Evolutionary conservation across 2,113 vertebrate species (phyloP).

Genomic region (Mandrillus leucophaeus): DNA sequence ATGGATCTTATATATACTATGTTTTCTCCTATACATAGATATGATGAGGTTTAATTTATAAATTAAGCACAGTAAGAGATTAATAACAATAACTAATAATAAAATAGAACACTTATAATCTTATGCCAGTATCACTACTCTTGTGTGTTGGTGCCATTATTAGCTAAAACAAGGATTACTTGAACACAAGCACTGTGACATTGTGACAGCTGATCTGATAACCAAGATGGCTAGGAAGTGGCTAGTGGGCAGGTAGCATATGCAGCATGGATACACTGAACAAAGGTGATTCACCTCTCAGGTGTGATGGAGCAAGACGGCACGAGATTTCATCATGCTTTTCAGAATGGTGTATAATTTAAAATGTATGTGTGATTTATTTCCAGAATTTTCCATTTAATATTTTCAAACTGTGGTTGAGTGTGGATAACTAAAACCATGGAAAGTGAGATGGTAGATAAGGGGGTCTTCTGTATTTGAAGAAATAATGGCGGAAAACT

Average conservation of each 20-base stretch:
- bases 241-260: neutral
- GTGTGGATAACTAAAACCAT: neutral
- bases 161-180: neutral
- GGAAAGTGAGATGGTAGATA: neutral
- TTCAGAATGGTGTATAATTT: neutral
- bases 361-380: neutral
- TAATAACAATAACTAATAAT: neutral
- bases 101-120: neutral
- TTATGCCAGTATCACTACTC: neutral
- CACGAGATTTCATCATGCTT: neutral
- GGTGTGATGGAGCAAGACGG: neutral
- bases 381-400: neutral
- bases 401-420: neutral
- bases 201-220: neutral
- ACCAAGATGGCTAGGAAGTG: neutral
- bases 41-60: neutral
- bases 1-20: neutral
- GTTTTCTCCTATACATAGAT: neutral
- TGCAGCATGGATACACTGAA: neutral
- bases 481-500: neutral
- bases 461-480: neutral
- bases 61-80: neutral
- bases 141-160: neutral
- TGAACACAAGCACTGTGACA: neutral
- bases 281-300: neutral